Conservation (phyloP, 2,113 vertebrate genomes). For the Leptosomus discolor region DNA sequence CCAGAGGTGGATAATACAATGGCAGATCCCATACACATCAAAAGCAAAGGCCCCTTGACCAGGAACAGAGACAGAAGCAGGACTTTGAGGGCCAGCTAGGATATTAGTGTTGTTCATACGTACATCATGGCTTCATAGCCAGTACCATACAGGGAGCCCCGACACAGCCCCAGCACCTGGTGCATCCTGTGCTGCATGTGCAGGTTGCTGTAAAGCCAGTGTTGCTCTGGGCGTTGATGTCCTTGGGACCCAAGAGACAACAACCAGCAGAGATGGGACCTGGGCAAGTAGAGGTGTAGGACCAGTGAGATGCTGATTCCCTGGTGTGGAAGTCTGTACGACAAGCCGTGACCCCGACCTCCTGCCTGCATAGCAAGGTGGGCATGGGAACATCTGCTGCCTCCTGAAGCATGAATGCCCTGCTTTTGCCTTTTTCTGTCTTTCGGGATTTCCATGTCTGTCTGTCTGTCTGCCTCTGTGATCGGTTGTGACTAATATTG, state of each 20-base stretch:
- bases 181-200: fast-evolving
- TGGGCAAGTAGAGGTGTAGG: neutral
- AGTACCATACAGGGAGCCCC: neutral
- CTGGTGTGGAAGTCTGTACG: neutral
- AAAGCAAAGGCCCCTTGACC: neutral
- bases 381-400: neutral
- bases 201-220: fast-evolving
- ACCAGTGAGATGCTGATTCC: neutral
- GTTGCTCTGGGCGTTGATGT: neutral
- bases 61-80: neutral
- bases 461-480: neutral
- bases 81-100: neutral
- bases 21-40: fast-evolving
- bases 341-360: neutral
- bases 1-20: neutral
- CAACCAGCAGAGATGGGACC: neutral
- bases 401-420: neutral
- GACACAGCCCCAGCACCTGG: neutral
- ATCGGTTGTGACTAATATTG: neutral
- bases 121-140: neutral
- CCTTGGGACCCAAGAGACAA: neutral
- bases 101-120: neutral
- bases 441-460: neutral
- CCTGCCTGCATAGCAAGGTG: neutral
- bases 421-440: neutral